phyloP scores from a whole-genome alignment of 2,797 vertebrate genomes.

The Pangasius djambal region DNA sequence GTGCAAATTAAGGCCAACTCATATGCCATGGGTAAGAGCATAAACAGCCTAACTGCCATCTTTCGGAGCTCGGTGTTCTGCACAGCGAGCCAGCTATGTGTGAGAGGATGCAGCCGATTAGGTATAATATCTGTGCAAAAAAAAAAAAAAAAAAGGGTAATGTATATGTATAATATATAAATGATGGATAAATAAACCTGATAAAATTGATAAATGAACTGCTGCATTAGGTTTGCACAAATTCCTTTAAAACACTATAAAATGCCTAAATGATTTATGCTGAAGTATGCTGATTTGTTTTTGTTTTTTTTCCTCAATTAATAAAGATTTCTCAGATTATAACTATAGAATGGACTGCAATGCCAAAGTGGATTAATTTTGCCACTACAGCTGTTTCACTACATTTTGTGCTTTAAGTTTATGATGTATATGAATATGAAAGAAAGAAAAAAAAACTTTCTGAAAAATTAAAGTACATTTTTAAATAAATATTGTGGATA shows the following conservation, averaged over 20 bases:
- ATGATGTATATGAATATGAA: not conserved
- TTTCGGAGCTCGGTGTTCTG: slow-evolving; percentile 18
- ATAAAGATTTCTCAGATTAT: not conserved
- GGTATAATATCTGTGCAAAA: not conserved
- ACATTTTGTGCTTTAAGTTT: not conserved
- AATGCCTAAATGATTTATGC: not conserved
- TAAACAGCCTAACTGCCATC: slow-evolving; percentile 14
- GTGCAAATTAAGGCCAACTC: slow-evolving; percentile 21
- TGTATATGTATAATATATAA: not conserved
- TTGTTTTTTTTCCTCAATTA: too few relatives aligned
- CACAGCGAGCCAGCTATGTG: not conserved
- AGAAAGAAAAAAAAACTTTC: too few relatives aligned
- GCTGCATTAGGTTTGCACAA: not conserved
- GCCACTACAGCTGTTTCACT: not conserved
- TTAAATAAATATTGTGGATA: not conserved
- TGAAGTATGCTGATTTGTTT: not conserved
- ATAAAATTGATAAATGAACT: not conserved
- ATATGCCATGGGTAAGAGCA: slow-evolving; percentile 1
- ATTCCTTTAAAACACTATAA: not conserved
- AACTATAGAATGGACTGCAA: not conserved
- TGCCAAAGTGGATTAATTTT: not conserved
- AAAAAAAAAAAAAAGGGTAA: not conserved
- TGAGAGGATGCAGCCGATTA: slow-evolving; percentile 6
- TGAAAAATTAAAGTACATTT: too few relatives aligned
- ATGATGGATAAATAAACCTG: not conserved